A percentile compares a stretch with the other conserved stretches of the same genome.
These are phyloP conservation scores for Lanius collurio DNA, from an alignment of 2,113 vertebrate genomes.

Conservation along the genomic window DNA sequence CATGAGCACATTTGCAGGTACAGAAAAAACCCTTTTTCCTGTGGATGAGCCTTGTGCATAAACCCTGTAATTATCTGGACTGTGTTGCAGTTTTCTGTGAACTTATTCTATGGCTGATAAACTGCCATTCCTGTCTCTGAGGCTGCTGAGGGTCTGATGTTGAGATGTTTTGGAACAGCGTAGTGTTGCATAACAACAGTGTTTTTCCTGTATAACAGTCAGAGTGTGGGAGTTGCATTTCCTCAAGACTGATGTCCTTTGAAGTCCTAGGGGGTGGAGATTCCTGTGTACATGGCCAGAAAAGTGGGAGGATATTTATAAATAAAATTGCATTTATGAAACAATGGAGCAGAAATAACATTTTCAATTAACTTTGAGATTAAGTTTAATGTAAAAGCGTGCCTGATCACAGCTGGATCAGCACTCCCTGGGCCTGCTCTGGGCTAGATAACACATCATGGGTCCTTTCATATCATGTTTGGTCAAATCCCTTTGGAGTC, in stretches of 20 bases:
- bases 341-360: constrained; percentile 53
- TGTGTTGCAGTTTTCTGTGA: neutral
- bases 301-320: neutral
- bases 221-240: constrained; percentile 56
- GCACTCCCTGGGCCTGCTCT: neutral
- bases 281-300: constrained; percentile 37
- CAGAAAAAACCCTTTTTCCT: neutral
- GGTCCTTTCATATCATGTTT: neutral
- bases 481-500: neutral
- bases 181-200: constrained; percentile 35
- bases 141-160: neutral
- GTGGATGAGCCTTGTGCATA: neutral
- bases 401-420: constrained; percentile 16
- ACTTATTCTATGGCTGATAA: neutral
- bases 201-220: constrained; percentile 37
- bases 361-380: neutral
- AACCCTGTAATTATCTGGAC: neutral
- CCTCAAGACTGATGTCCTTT: constrained; percentile 42
- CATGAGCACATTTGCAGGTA: neutral
- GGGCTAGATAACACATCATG: neutral
- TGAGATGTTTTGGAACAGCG: neutral
- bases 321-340: constrained; percentile 16
- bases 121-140: neutral
- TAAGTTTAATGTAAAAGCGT: neutral
- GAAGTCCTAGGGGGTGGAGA: constrained; percentile 22